Conservation (phyloP, 2,797 vertebrate species). For the Brotogeris chrysoptera region DNA sequence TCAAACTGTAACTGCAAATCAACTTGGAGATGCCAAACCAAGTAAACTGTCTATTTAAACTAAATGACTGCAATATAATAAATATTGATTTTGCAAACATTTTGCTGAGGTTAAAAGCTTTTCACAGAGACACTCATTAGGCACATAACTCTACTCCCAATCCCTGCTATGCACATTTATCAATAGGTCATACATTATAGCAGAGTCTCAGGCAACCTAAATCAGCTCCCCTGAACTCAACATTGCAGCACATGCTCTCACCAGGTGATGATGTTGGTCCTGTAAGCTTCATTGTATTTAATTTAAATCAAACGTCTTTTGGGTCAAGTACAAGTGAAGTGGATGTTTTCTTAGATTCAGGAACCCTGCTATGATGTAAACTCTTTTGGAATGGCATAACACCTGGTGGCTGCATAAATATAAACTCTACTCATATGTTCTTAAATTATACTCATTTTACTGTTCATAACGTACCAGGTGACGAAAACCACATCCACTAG, state of each 20-base stretch:
- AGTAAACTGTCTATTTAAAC: not conserved
- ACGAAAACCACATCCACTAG: not conserved
- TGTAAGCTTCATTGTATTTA: not conserved
- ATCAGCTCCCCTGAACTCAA: not conserved
- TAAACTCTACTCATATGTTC: not conserved
- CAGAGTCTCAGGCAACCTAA: not conserved
- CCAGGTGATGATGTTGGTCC: not conserved
- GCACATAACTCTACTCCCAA: not conserved
- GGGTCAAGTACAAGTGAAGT: not conserved
- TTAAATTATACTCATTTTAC: not conserved
- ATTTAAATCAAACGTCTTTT: not conserved
- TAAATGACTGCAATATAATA: not conserved
- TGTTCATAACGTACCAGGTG: not conserved
- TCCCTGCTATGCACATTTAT: not conserved
- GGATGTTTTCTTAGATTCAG: not conserved
- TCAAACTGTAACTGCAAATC: not conserved
- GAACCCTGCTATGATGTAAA: not conserved
- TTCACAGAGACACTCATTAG: not conserved
- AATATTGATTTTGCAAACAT: not conserved
- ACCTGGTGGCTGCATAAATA: not conserved
- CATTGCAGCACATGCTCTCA: not conserved
- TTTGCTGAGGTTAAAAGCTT: not conserved
- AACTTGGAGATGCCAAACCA: not conserved
- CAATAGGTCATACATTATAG: not conserved
- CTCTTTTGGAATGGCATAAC: not conserved